These are phyloP conservation scores for Hypsibius dujardini DNA, from an alignment of 1,140 invertebrate species.

Conservation along the genomic window DNA sequence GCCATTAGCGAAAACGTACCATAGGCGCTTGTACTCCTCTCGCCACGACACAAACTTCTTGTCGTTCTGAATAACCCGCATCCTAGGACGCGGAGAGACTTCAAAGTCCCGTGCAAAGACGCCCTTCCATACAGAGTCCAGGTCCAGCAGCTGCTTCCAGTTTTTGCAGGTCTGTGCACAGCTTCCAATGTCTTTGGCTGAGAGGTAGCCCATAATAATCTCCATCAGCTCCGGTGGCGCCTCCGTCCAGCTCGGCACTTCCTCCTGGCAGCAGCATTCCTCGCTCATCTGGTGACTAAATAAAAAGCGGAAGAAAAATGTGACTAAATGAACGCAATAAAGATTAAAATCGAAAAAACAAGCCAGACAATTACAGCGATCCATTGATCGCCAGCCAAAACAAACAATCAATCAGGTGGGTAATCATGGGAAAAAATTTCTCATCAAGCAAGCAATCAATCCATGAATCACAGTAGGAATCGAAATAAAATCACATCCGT, in stretches of 20 bases:
- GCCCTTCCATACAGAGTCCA: slow-evolving; percentile 51
- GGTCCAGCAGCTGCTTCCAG: slow-evolving; percentile 44
- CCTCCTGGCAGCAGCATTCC: too few species aligned
- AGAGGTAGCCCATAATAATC: background rate
- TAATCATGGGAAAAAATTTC: too few species aligned
- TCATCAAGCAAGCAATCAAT: too few species aligned
- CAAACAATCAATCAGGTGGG: too few species aligned
- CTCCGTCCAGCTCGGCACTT: background rate
- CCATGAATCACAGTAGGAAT: too few species aligned
- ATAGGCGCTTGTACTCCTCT: slow-evolving; percentile 55
- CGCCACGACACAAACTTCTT: slow-evolving; percentile 43
- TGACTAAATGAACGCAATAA: too few species aligned
- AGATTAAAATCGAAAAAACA: too few species aligned
- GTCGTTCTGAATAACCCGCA: slow-evolving; percentile 37
- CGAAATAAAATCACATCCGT: too few species aligned
- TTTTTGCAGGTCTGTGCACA: slow-evolving; percentile 34
- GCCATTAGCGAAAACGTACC: slow-evolving; percentile 31
- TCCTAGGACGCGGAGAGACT: slow-evolving; percentile 45
- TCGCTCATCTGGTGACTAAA: too few species aligned
- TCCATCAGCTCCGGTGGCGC: background rate
- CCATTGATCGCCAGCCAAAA: too few species aligned
- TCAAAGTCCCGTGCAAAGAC: slow-evolving; percentile 47
- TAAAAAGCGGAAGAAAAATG: too few species aligned
- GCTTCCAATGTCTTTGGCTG: background rate
- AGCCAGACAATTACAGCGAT: too few species aligned